Conservation (phyloP, 2,888 invertebrate species). For the Deilephila elpenor region DNA sequence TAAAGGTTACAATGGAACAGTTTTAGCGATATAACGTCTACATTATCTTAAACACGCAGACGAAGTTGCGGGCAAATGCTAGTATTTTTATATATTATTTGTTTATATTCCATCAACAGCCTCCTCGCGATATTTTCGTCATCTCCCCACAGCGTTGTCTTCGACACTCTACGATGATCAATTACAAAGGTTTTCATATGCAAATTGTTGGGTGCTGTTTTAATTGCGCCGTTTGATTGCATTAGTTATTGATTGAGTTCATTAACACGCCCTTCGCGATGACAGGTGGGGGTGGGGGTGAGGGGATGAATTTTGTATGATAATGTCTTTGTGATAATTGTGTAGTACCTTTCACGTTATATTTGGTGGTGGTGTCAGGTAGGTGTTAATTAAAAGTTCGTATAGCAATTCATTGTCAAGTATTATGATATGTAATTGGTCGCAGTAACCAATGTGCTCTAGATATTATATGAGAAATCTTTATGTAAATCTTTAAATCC, state of each 20-base stretch:
- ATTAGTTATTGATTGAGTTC: conserved; percentile 79
- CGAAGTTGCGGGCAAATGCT: too few species aligned
- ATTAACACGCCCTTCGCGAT: conserved; percentile 51
- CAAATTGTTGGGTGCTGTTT: conserved; percentile 79
- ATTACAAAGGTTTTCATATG: conserved; percentile 82
- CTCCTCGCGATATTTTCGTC: conserved; percentile 29
- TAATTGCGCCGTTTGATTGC: conserved; percentile 79
- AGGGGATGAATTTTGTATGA: conserved; percentile 38
- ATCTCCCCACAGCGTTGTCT: conserved; percentile 53
- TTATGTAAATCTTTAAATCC: too few species aligned
- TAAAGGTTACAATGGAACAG: too few species aligned
- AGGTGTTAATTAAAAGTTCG: too few species aligned
- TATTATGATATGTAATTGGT: too few species aligned
- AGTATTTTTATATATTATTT: background rate
- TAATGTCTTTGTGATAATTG: conserved; percentile 55
- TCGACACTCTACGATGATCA: conserved; percentile 63
- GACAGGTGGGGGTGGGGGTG: conserved; percentile 47
- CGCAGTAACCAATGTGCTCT: too few species aligned
- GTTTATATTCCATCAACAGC: background rate
- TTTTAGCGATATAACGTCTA: too few species aligned
- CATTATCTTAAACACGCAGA: too few species aligned
- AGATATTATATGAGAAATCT: too few species aligned
- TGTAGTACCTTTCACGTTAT: conserved; percentile 29
- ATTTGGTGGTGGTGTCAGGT: too few species aligned
- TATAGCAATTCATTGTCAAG: too few species aligned